These are phyloP conservation scores for Aurelia sp. DNA, from an alignment of 30 jellyfish, hydroid and myxozoan genomes.

Conservation along the genomic window DNA sequence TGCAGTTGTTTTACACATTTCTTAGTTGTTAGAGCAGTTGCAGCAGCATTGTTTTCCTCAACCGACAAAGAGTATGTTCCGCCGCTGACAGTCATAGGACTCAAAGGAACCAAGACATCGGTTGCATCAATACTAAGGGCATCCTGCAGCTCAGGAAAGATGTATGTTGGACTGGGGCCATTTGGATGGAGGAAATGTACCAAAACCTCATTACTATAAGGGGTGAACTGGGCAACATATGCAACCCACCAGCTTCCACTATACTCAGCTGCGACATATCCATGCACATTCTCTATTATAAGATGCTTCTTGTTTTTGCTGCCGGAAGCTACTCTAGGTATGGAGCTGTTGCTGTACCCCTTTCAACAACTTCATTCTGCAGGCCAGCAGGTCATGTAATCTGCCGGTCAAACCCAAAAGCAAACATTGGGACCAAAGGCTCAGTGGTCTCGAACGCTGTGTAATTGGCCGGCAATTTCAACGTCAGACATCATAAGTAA, in stretches of 20 bases:
- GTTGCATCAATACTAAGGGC: background rate
- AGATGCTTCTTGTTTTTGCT: background rate
- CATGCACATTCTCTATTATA: background rate
- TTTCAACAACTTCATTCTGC: no score
- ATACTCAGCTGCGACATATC: conserved; percentile 23
- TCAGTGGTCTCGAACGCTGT: no score
- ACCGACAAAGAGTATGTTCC: conserved; percentile 21
- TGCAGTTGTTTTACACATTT: background rate
- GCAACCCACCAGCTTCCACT: conserved; percentile 51
- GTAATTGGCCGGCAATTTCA: no score
- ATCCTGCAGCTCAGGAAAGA: conserved; percentile 10
- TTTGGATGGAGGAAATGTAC: conserved; percentile 36
- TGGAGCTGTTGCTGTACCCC: background rate
- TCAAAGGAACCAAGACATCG: conserved; percentile 5
- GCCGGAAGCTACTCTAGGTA: background rate
- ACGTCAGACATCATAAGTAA: no score
- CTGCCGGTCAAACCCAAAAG: no score
- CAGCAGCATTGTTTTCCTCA: background rate
- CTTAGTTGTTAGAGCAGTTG: background rate
- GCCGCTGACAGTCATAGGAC: conserved; percentile 17
- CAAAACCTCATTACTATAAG: conserved; percentile 15
- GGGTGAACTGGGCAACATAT: background rate
- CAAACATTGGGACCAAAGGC: no score
- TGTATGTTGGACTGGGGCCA: conserved; percentile 26
- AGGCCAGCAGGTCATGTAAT: no score